These are phyloP conservation scores for Neomonachus schauinslandi DNA, from an alignment of 2,113 vertebrate genomes.

Conservation along the genomic window DNA sequence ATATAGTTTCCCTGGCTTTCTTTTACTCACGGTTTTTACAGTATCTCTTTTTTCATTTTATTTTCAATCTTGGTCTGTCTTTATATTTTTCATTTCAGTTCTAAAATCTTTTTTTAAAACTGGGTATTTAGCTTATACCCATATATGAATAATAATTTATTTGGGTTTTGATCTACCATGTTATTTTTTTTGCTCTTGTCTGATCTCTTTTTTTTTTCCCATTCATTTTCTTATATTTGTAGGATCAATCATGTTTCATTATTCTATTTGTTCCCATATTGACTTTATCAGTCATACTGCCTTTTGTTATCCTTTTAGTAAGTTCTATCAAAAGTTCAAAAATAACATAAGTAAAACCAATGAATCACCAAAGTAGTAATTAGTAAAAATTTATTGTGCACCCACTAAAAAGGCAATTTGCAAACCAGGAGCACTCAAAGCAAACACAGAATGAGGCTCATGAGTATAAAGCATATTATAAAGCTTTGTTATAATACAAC, in stretches of 20 bases:
- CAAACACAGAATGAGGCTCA: background rate
- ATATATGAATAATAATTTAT: background rate
- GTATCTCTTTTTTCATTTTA: background rate
- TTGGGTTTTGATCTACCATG: background rate
- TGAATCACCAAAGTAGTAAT: background rate
- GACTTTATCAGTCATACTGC: background rate
- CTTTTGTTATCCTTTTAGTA: slow-evolving; percentile 6
- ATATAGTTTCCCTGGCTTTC: background rate
- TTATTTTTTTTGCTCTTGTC: background rate
- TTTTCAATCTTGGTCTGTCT: background rate
- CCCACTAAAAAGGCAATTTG: background rate
- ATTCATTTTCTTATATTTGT: background rate
- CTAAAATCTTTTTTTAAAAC: background rate
- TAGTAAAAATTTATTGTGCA: background rate
- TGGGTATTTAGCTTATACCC: background rate
- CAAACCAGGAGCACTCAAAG: background rate
- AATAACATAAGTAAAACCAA: background rate
- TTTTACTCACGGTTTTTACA: background rate
- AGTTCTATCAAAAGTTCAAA: background rate
- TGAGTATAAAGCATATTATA: background rate
- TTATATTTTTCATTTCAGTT: slow-evolving; percentile 32
- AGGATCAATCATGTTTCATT: background rate
- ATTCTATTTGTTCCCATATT: background rate
- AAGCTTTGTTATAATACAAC: background rate
- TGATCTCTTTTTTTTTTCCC: background rate